These are phyloP conservation scores for Pterocles orientalis DNA, from an alignment of 2,113 vertebrate species.

Conservation along the genomic window DNA sequence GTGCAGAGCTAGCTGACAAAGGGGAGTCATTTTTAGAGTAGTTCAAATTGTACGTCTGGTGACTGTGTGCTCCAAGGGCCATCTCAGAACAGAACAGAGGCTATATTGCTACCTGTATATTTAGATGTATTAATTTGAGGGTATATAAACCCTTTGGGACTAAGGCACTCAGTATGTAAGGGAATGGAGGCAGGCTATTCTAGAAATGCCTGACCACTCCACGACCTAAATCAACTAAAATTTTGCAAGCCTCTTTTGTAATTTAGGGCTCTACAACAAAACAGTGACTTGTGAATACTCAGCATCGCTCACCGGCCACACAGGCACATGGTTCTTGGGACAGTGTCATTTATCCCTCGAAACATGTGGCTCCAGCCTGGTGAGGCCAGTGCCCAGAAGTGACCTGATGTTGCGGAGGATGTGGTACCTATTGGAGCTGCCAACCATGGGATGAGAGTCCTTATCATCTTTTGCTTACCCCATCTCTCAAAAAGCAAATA, in stretches of 20 bases:
- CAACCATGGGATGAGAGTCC: neutral
- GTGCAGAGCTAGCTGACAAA: neutral
- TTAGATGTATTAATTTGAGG: neutral
- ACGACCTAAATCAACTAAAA: neutral
- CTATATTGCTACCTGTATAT: neutral
- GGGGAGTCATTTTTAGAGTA: neutral
- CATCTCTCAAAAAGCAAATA: neutral
- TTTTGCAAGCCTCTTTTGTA: neutral
- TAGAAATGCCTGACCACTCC: neutral
- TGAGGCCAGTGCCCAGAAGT: neutral
- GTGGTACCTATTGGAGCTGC: neutral
- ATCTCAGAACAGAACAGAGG: neutral
- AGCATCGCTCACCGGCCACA: neutral
- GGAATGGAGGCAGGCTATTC: neutral
- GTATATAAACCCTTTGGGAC: rapidly evolving
- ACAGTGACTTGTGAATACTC: neutral
- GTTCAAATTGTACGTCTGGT: neutral
- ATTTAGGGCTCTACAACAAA: neutral
- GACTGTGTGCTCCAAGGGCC: neutral
- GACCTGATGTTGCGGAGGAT: rapidly evolving
- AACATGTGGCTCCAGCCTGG: neutral
- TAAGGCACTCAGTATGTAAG: neutral
- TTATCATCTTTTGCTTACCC: neutral
- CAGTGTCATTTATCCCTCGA: rapidly evolving
- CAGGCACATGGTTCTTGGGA: rapidly evolving